Percentiles rank a stretch among this genome's conserved stretches.
phyloP scores from a whole-genome alignment of 2,113 vertebrate genomes.

The Eidolon helvum region DNA sequence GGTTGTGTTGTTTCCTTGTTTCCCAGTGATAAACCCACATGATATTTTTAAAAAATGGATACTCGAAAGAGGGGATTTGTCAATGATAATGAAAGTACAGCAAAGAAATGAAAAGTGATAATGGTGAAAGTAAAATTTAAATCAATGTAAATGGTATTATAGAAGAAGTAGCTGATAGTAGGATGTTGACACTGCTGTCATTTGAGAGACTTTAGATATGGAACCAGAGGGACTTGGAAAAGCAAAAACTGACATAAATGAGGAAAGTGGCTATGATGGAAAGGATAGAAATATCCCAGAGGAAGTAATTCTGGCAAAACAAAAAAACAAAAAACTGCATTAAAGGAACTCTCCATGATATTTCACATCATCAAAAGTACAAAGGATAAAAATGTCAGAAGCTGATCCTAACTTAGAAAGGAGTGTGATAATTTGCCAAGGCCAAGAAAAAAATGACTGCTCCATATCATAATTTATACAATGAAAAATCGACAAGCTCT shows the following conservation, averaged over 20 bases:
- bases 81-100: background rate
- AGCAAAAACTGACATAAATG: background rate
- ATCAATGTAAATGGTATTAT: background rate
- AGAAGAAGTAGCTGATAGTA: background rate
- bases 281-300: background rate
- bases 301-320: background rate
- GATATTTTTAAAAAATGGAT: background rate
- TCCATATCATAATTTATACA: background rate
- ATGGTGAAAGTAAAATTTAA: background rate
- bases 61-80: background rate
- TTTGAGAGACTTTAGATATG: background rate
- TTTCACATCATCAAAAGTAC: background rate
- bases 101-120: background rate
- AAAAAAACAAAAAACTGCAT: background rate
- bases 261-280: background rate
- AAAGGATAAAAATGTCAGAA: background rate
- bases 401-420: background rate
- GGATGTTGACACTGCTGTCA: background rate
- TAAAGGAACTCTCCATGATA: background rate
- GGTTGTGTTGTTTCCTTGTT: background rate
- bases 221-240: background rate
- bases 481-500: background rate
- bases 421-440: background rate
- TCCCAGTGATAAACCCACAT: background rate
- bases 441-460: background rate